Conservation (phyloP, 2,113 vertebrate genomes). For the Chrysemys picta region DNA sequence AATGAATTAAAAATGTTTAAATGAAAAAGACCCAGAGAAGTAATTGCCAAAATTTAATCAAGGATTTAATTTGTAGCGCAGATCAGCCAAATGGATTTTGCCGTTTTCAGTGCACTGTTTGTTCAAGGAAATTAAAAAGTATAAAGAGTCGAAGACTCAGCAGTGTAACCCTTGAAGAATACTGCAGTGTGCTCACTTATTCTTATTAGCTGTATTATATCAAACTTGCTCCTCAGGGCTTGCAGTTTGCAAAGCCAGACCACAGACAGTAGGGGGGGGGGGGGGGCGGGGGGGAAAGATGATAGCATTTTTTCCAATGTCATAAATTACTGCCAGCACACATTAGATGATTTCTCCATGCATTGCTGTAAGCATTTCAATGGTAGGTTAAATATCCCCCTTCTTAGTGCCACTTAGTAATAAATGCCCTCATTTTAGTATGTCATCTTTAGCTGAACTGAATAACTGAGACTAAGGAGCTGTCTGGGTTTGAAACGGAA, state of each 20-base stretch:
- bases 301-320: conserved; percentile 59
- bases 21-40: conserved; percentile 80
- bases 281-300: background rate
- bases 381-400: conserved; percentile 68
- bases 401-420: conserved; percentile 69
- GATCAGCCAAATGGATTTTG: conserved; percentile 80
- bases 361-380: conserved; percentile 70
- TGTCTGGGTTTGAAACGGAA: conserved; percentile 32
- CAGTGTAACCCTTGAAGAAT: conserved; percentile 74
- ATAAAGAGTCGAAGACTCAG: conserved; percentile 75
- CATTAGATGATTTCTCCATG: conserved; percentile 68
- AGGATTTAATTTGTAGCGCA: conserved; percentile 82
- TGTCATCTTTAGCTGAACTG: conserved; percentile 62
- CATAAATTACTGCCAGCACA: conserved; percentile 72
- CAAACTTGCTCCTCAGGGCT: conserved; percentile 66
- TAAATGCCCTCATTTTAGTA: conserved; percentile 69
- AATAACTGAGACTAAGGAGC: conserved; percentile 58
- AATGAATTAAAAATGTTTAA: conserved; percentile 83
- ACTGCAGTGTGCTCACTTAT: conserved; percentile 64
- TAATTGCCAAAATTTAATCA: conserved; percentile 86
- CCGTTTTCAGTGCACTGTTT: conserved; percentile 78
- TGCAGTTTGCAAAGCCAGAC: conserved; percentile 66
- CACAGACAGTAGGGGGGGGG: background rate
- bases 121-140: conserved; percentile 84
- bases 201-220: conserved; percentile 75